Evolutionary conservation across 2,797 vertebrate species (phyloP).

Genomic region (Molossus alvarezi): DNA sequence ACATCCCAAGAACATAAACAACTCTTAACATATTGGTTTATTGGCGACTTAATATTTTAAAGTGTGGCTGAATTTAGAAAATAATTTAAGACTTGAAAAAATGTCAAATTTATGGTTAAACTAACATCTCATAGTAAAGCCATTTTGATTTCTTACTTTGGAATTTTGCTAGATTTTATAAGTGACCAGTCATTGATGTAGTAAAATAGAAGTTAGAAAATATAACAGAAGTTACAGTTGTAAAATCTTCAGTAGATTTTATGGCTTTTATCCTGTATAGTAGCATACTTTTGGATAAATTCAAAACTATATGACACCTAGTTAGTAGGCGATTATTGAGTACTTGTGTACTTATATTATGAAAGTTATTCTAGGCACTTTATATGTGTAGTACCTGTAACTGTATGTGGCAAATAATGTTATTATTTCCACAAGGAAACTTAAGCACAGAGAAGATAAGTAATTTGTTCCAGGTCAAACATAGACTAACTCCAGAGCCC

Average conservation of each 20-base stretch:
- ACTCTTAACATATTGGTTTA: neutral
- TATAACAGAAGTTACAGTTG: neutral
- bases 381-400: neutral
- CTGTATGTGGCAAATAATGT: neutral
- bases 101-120: neutral
- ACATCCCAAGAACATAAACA: neutral
- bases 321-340: conserved; percentile 17
- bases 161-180: neutral
- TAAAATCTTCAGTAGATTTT: neutral
- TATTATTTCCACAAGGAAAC: neutral
- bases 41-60: neutral
- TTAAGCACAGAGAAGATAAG: neutral
- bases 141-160: neutral
- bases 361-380: neutral
- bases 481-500: neutral
- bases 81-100: conserved; percentile 29
- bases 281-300: conserved; percentile 13
- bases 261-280: conserved; percentile 1
- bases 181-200: neutral
- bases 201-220: conserved; percentile 20
- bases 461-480: neutral
- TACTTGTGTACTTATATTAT: neutral
- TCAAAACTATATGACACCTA: neutral
- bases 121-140: neutral
- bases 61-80: neutral